phyloP scores from a whole-genome alignment of 2,113 vertebrate genomes.

The Odocoileus hemionus region DNA sequence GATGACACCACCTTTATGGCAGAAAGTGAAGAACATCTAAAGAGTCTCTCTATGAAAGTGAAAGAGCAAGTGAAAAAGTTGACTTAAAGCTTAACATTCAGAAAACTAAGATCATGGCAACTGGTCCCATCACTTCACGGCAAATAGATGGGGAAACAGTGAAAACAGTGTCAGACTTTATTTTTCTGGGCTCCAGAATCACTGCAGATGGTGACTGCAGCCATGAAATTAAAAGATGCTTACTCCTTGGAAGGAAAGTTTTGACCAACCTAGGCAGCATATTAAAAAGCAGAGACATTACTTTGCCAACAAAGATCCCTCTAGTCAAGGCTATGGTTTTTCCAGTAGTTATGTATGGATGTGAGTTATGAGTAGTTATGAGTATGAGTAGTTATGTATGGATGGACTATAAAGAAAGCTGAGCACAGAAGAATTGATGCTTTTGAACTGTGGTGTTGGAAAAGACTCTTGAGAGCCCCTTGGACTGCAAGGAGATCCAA shows the following conservation, averaged over 20 bases:
- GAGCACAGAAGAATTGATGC: not conserved
- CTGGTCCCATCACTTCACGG: not conserved
- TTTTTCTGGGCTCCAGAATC: not conserved
- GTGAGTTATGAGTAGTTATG: not conserved
- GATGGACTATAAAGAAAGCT: not conserved
- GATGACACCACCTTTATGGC: no score
- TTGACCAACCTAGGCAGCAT: not conserved
- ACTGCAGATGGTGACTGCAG: not conserved
- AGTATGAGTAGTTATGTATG: not conserved
- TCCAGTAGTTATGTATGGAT: not conserved
- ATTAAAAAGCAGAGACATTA: not conserved
- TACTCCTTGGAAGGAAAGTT: not conserved
- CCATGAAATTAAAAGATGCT: not conserved
- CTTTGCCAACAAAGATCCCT: accelerated
- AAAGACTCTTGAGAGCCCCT: no score
- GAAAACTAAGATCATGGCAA: not conserved
- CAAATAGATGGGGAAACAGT: not conserved
- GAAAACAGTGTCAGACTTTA: not conserved
- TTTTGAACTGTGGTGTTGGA: not conserved
- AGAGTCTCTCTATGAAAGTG: no score
- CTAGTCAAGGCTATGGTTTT: not conserved
- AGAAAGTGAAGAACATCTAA: no score
- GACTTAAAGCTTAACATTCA: not conserved
- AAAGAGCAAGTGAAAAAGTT: no score
- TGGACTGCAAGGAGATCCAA: no score